These are phyloP conservation scores for Ridgeia piscesae DNA, from an alignment of 1,140 invertebrate genomes.

Conservation along the genomic window DNA sequence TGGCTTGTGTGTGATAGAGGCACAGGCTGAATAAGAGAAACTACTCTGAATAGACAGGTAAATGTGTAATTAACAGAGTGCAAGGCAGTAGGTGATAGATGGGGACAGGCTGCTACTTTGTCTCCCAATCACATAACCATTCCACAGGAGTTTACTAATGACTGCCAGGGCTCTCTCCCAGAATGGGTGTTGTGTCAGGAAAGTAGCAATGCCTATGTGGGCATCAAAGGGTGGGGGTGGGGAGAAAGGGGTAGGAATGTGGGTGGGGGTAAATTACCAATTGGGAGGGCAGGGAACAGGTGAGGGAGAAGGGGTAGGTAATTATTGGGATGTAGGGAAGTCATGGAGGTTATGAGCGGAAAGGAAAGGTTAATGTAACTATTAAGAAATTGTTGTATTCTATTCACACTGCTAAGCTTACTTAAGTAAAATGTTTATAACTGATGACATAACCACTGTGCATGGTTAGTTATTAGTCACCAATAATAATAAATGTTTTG, in stretches of 20 bases:
- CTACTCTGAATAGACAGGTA: neutral
- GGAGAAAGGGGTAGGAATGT: neutral
- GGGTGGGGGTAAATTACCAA: neutral
- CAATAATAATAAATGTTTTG: too few species aligned
- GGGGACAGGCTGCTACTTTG: neutral
- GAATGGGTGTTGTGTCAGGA: neutral
- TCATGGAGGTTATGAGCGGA: neutral
- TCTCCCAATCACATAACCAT: neutral
- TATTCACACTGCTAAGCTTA: neutral
- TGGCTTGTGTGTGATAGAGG: too few species aligned
- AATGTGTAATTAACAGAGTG: neutral
- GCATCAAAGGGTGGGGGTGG: neutral
- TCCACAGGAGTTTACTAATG: neutral
- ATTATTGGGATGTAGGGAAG: neutral
- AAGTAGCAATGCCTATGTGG: neutral
- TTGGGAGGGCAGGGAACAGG: neutral
- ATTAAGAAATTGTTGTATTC: neutral
- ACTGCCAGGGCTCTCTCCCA: neutral
- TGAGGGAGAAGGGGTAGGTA: neutral
- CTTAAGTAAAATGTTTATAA: neutral
- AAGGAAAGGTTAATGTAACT: neutral
- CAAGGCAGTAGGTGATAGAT: neutral
- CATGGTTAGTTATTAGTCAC: neutral
- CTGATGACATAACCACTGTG: neutral
- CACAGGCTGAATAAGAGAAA: neutral